A percentile compares a stretch with the other conserved stretches of the same genome.
phyloP scores from a whole-genome alignment of 1,140 invertebrate species.

The Drosophila ananassae region DNA sequence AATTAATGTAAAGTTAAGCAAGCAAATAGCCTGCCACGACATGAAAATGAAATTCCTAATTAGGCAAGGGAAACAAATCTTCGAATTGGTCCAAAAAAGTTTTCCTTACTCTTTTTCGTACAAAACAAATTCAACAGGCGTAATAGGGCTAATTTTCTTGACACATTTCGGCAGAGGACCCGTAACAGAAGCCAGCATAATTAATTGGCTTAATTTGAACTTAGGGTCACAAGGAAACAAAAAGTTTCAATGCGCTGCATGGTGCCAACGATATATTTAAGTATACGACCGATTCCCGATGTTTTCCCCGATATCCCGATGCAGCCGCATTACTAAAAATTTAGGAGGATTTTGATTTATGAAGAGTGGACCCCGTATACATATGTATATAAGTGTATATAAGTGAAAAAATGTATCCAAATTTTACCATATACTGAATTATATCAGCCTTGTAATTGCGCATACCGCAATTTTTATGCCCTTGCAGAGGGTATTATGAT shows the following conservation, averaged over 20 bases:
- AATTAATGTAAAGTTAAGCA: not conserved
- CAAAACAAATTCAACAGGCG: constrained; percentile 70
- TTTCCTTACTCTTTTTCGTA: constrained; percentile 42
- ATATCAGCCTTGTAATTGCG: too few species aligned
- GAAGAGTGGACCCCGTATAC: too few species aligned
- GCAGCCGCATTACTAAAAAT: too few species aligned
- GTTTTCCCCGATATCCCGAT: too few species aligned
- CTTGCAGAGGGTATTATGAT: too few species aligned
- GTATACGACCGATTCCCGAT: too few species aligned
- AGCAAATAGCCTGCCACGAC: not conserved
- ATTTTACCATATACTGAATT: too few species aligned
- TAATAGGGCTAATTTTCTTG: constrained; percentile 63
- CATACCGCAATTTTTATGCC: too few species aligned
- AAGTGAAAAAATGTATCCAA: too few species aligned
- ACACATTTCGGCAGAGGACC: constrained; percentile 63
- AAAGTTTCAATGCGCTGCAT: constrained; percentile 15
- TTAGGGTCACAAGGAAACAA: constrained; percentile 40
- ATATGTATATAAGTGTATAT: too few species aligned
- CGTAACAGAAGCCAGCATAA: constrained; percentile 57
- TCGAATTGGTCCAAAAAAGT: not conserved
- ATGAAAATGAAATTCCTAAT: not conserved
- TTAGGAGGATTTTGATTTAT: too few species aligned
- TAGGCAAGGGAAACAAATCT: not conserved
- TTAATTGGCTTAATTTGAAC: constrained; percentile 77
- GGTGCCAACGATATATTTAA: not conserved